Percentiles rank a stretch among this genome's conserved stretches.
Conservation (phyloP, 2,797 vertebrate species). For the Vipera ursinii region DNA sequence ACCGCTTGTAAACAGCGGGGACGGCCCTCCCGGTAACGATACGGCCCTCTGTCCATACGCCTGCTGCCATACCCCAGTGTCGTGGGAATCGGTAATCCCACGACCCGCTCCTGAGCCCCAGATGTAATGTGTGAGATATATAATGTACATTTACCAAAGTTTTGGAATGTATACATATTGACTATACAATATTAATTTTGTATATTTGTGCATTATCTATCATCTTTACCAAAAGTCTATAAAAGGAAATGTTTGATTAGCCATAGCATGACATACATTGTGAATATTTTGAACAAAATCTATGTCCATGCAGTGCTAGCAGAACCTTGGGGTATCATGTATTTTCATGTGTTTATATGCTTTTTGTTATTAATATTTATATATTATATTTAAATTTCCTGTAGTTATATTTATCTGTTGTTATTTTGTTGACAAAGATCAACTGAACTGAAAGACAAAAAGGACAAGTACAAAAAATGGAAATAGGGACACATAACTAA, state of each 20-base stretch:
- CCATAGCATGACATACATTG: background rate
- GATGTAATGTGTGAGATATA: too few relatives aligned
- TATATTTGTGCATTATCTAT: background rate
- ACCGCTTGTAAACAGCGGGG: too few relatives aligned
- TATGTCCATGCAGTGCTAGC: background rate
- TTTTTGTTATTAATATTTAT: background rate
- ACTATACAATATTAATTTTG: background rate
- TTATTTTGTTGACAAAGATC: background rate
- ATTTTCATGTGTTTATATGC: background rate
- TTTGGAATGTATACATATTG: background rate
- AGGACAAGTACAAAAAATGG: too few relatives aligned
- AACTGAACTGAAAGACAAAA: too few relatives aligned
- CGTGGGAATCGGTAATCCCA: too few relatives aligned
- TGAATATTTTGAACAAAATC: background rate
- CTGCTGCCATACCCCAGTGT: too few relatives aligned
- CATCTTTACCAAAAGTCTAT: background rate
- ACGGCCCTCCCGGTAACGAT: too few relatives aligned
- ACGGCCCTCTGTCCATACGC: too few relatives aligned
- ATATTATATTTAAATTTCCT: background rate
- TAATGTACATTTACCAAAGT: background rate
- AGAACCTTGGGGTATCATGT: background rate
- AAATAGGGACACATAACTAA: too few relatives aligned
- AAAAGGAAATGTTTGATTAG: background rate
- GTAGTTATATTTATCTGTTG: background rate
- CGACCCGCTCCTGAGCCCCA: too few relatives aligned